Percentiles rank a stretch among this genome's conserved stretches.
These are phyloP conservation scores for Agrilus cyanescens DNA, from an alignment of 2,888 invertebrate genomes.

Conservation along the genomic window DNA sequence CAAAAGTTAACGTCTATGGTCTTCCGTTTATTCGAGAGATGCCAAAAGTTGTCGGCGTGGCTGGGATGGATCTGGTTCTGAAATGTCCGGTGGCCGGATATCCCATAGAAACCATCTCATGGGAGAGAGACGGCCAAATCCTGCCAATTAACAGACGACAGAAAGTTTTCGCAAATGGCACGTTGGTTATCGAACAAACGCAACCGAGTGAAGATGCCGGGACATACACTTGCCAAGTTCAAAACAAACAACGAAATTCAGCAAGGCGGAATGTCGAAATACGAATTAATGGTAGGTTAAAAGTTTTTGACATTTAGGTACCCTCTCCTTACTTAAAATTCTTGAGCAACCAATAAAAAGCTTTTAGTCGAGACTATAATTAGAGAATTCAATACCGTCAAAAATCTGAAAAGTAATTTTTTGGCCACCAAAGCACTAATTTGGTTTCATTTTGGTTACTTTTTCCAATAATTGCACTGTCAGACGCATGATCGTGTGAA, in stretches of 20 bases:
- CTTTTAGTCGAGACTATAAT: no score
- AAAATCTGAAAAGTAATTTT: no score
- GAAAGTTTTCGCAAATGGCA: conserved; percentile 76
- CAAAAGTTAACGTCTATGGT: conserved; percentile 80
- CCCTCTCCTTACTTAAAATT: no score
- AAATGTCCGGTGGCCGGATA: conserved; percentile 86
- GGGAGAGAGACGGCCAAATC: conserved; percentile 84
- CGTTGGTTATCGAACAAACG: conserved; percentile 74
- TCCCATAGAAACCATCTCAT: conserved; percentile 75
- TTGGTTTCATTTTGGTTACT: no score
- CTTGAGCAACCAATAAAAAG: no score
- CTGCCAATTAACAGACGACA: conserved; percentile 80
- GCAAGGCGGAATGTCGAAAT: conserved; percentile 66
- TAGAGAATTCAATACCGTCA: no score
- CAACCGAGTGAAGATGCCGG: conserved; percentile 79
- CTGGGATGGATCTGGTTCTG: conserved; percentile 71
- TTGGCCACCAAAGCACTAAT: no score
- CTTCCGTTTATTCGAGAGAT: conserved; percentile 76
- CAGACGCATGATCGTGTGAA: no score
- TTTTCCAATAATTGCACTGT: no score
- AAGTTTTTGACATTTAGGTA: no score
- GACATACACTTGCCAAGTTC: conserved; percentile 81
- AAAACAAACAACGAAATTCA: conserved; percentile 69
- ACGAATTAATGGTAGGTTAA: conserved; percentile 52
- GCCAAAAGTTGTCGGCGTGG: conserved; percentile 79